These are phyloP conservation scores for Scaptodrosophila latifasciaeformis DNA, from an alignment of 2,888 invertebrate genomes.

Conservation along the genomic window DNA sequence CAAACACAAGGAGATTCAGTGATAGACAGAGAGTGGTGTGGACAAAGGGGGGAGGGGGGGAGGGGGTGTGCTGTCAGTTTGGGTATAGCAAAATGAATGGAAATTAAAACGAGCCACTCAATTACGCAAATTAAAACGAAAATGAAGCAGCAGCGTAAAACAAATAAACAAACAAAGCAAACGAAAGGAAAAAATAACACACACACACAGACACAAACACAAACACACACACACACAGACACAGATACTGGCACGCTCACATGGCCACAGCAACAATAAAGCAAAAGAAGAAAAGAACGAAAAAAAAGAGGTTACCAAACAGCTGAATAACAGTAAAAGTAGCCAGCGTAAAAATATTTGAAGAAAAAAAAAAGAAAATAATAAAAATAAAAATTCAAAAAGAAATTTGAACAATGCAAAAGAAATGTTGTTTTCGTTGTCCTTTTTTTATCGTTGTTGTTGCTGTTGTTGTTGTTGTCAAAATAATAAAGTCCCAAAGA, in stretches of 20 bases:
- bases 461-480: slow-evolving; percentile 12
- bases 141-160: slow-evolving; percentile 47
- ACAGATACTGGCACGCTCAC: too few relatives aligned
- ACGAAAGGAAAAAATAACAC: slow-evolving; percentile 18
- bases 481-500: slow-evolving; percentile 5
- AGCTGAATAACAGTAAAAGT: too few relatives aligned
- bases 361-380: not conserved
- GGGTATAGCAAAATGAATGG: not conserved
- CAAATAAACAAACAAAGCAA: slow-evolving; percentile 38
- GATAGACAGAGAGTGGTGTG: not conserved
- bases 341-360: not conserved
- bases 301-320: slow-evolving; percentile 5
- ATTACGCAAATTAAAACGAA: slow-evolving; percentile 68
- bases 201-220: too few relatives aligned
- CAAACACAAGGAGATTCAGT: slow-evolving; percentile 1
- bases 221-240: too few relatives aligned
- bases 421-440: not conserved
- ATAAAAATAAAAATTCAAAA: slow-evolving; percentile 35
- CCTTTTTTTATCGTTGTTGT: slow-evolving; percentile 21
- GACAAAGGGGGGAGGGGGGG: not conserved
- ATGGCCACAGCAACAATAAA: too few relatives aligned
- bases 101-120: slow-evolving; percentile 66
- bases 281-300: slow-evolving; percentile 22
- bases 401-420: slow-evolving; percentile 39
- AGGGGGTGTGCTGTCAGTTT: slow-evolving; percentile 4